Evolutionary conservation across 2,888 invertebrate species (phyloP).

Genomic region (Harpalus rubripes): DNA sequence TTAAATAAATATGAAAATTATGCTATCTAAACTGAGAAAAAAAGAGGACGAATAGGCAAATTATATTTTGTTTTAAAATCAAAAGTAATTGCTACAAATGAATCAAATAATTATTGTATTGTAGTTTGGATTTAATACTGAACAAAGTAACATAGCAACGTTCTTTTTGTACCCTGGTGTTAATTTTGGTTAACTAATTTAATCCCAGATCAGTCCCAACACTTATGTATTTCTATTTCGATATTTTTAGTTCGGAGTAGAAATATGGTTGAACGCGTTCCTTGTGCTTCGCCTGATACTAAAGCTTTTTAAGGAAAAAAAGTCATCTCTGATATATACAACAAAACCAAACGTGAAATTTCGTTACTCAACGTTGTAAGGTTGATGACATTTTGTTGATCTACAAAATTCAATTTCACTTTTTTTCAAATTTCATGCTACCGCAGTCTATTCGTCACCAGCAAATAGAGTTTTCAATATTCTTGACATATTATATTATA

Average conservation of each 20-base stretch:
- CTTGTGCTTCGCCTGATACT: background rate
- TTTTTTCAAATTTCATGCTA: constrained; percentile 10
- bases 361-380: background rate
- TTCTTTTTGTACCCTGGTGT: no score
- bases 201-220: background rate
- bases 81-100: no score
- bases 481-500: background rate
- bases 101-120: no score
- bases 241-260: background rate
- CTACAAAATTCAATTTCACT: constrained; percentile 47
- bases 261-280: constrained; percentile 1
- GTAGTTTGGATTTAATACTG: no score
- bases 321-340: background rate
- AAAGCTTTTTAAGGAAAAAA: constrained; percentile 2
- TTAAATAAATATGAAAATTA: no score
- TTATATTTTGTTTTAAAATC: no score
- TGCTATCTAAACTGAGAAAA: no score
- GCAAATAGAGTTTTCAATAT: background rate
- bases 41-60: no score
- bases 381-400: constrained; percentile 47
- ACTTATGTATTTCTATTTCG: background rate
- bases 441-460: background rate
- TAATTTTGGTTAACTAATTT: background rate
- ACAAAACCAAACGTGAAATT: constrained; percentile 37
- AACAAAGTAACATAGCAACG: no score